phyloP scores from a whole-genome alignment of 2,888 invertebrate species.

The Pseudococcus longispinus region DNA sequence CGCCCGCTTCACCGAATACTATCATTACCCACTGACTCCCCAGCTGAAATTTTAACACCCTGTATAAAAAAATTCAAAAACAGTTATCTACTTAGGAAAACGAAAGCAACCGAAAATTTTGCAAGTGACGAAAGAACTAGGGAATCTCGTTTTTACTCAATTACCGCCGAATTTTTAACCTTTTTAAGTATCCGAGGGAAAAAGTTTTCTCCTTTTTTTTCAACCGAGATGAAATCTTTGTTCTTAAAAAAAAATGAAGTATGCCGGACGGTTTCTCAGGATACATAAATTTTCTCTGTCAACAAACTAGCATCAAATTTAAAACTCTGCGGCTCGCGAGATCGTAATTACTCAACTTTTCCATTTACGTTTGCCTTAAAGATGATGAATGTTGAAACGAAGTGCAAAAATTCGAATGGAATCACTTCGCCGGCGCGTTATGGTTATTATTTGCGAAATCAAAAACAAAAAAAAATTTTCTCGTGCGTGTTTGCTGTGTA shows the following conservation, averaged over 20 bases:
- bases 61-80: neutral
- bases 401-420: neutral
- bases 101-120: neutral
- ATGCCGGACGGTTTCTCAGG: neutral
- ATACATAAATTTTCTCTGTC: slow-evolving; percentile 5
- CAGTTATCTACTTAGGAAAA: neutral
- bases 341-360: neutral
- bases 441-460: neutral
- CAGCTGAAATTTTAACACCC: too few species aligned
- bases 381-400: neutral
- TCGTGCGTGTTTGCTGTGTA: neutral
- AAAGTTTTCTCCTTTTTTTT: neutral
- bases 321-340: neutral
- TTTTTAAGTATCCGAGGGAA: neutral
- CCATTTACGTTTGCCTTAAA: neutral
- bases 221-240: neutral
- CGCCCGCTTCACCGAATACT: too few species aligned
- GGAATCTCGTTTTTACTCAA: neutral
- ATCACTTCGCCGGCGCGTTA: neutral
- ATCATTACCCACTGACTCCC: too few species aligned
- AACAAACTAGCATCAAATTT: neutral
- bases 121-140: neutral
- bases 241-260: neutral
- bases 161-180: neutral
- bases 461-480: neutral